A percentile compares a stretch with the other conserved stretches of the same genome.
Conservation (phyloP, 2,888 invertebrate genomes). For the Euclidia mi region DNA sequence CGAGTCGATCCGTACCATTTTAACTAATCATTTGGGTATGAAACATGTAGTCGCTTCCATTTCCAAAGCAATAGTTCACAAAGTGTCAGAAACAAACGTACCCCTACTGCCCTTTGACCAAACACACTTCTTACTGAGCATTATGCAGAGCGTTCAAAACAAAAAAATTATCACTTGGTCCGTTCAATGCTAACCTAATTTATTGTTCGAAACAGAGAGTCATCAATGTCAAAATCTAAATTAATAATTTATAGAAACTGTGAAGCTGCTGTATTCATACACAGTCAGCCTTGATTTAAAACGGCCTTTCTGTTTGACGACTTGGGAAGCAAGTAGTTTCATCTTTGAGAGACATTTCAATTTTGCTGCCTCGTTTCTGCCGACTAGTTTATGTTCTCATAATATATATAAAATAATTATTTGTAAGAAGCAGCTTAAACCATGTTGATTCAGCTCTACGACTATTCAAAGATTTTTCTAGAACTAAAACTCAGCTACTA, state of each 20-base stretch:
- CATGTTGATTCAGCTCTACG: too few relatives aligned
- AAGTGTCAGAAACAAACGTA: background rate
- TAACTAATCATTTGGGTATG: too few relatives aligned
- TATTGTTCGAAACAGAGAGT: constrained; percentile 36
- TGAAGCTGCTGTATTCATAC: constrained; percentile 21
- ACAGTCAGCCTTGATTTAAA: constrained; percentile 46
- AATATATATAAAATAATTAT: too few relatives aligned
- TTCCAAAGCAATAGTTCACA: too few relatives aligned
- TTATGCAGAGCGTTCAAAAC: constrained; percentile 23
- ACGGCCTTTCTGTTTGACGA: constrained; percentile 41
- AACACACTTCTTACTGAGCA: constrained; percentile 6
- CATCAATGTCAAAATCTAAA: constrained; percentile 53
- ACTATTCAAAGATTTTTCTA: too few relatives aligned
- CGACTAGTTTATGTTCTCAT: too few relatives aligned
- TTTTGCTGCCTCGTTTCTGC: too few relatives aligned
- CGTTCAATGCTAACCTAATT: constrained; percentile 37
- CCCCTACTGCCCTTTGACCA: background rate
- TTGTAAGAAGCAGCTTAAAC: too few relatives aligned
- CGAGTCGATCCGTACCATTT: too few relatives aligned
- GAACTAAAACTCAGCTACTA: too few relatives aligned
- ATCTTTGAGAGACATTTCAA: background rate
- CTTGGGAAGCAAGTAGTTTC: constrained; percentile 42
- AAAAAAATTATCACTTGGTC: constrained; percentile 36
- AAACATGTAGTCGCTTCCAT: too few relatives aligned
- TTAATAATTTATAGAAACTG: constrained; percentile 39